Evolutionary conservation across 2,888 invertebrate species (phyloP), one percentile per base, ranked within the genome.

Genomic region (Conus canariensis): DNA sequence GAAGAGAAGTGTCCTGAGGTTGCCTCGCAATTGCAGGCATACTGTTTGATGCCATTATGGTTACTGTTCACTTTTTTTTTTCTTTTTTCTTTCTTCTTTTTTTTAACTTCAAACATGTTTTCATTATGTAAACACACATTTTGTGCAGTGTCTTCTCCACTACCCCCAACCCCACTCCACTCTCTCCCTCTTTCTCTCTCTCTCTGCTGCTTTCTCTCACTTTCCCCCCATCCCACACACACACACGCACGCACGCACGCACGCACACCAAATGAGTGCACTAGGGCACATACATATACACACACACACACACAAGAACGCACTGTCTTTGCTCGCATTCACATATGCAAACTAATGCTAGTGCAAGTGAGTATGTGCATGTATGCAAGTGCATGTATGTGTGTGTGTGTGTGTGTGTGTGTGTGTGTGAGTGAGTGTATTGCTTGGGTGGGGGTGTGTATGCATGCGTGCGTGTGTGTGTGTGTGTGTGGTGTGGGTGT

Each of bases 141-240:
- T 45, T 45, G 45, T 45, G 45, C 45, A 45, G 45, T 45, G 12
- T 67, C n/a, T 64, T 30, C 45, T 25, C 19, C 30, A 16, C 25
- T 80, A 7, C 7, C 25, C 7, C 30, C 25, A 10, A 10, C 80
- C 16, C 80, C 25, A 25, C 16, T 30, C 25, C 87, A 67, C 87
- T 87, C 87, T 87, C 70, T 87, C 67, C 67, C 60, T 64, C 67
- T 64, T 67, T 87, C 87, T 64, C 58, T 86, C 86, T 86, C 86
- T 60, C 86, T 60, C 22, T 25, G 22, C 25, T n/a, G 16, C 86
- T 59, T 59, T 86, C 86, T 86, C 85, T 60, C 25, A 14, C 60
- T 60, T 9, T 25, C 58, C 86, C 56, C 88, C 74, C 77, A 19
- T 74, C 67, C 25, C 60, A 58, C 88, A 77, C 88, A 58, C 60